Conservation (phyloP, 2,797 vertebrate genomes). For the Peromyscus aztecus region DNA sequence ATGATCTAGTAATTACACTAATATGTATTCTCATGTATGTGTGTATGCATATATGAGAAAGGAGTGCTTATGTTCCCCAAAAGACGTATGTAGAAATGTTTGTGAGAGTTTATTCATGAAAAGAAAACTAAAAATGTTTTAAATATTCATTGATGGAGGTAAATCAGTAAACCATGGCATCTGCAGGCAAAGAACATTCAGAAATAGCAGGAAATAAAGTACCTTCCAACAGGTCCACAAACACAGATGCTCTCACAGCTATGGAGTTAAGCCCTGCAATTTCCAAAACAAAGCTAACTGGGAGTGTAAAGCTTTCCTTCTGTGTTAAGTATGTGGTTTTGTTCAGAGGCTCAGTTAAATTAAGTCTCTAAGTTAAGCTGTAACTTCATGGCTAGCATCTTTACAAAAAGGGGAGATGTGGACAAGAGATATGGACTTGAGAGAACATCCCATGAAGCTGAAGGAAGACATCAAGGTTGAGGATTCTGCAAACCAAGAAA, state of each 20-base stretch:
- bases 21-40: background rate
- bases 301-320: background rate
- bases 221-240: background rate
- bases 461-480: background rate
- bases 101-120: background rate
- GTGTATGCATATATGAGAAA: background rate
- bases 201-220: background rate
- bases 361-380: background rate
- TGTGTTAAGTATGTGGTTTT: background rate
- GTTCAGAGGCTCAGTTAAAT: background rate
- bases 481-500: background rate
- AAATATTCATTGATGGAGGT: background rate
- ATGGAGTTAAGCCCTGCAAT: background rate
- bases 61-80: background rate
- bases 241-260: background rate
- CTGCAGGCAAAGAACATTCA: background rate
- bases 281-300: slow-evolving; percentile 20
- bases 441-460: rapidly evolving
- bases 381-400: background rate
- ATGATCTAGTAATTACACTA: background rate
- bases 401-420: background rate
- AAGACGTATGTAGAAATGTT: background rate
- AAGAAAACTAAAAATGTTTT: background rate
- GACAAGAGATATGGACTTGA: background rate
- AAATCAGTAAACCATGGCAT: background rate